Evolutionary conservation across 2,888 invertebrate species (phyloP).

Genomic region (Drosophila helvetica): DNA sequence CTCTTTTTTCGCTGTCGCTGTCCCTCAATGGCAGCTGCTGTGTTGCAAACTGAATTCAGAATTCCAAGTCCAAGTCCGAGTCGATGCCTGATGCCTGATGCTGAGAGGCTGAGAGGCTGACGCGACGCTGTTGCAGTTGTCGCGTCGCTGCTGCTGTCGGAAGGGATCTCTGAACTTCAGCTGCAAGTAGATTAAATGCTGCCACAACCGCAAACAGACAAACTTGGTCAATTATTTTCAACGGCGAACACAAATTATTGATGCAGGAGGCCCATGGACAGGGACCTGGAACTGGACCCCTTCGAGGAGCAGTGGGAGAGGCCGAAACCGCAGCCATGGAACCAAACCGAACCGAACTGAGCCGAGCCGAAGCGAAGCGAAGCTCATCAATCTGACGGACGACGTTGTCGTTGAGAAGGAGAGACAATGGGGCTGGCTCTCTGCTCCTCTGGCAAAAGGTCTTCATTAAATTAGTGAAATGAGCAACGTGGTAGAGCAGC

Average conservation of each 20-base stretch:
- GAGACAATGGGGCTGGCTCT: constrained; percentile 60
- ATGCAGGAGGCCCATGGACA: constrained; percentile 53
- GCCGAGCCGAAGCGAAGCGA: constrained; percentile 42
- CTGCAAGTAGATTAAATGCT: constrained; percentile 78
- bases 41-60: constrained; percentile 12
- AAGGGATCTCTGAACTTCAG: constrained; percentile 24
- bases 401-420: constrained; percentile 29
- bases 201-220: constrained; percentile 77
- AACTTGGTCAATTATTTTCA: constrained; percentile 81
- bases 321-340: constrained; percentile 36
- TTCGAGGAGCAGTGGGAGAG: constrained; percentile 4
- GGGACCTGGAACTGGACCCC: background rate
- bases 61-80: background rate
- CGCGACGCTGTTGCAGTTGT: constrained; percentile 39
- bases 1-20: constrained; percentile 46
- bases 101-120: background rate
- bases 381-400: constrained; percentile 70
- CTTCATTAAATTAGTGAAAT: constrained; percentile 82
- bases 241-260: constrained; percentile 80
- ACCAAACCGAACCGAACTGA: constrained; percentile 37
- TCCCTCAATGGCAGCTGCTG: constrained; percentile 51
- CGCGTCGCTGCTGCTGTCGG: constrained; percentile 24
- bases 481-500: constrained; percentile 52
- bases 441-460: constrained; percentile 67
- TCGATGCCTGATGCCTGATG: background rate